Conservation (phyloP, 2,888 invertebrate species). For the Aphidoletes aphidimyza region DNA sequence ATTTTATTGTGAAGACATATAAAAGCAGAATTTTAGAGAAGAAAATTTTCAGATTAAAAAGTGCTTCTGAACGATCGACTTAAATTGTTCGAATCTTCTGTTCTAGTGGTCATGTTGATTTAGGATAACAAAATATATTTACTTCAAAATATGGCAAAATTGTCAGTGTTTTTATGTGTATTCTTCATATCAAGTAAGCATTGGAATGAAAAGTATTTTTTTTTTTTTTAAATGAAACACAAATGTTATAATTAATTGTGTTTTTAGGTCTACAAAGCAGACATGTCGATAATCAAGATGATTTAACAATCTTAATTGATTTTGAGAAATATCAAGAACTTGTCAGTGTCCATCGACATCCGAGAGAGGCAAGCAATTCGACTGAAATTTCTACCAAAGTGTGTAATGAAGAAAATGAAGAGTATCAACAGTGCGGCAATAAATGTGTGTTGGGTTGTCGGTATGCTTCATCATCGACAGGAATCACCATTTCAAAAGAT, state of each 20-base stretch:
- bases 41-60: not conserved
- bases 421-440: conserved; percentile 3
- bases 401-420: not conserved
- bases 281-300: not conserved
- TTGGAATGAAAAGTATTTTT: not conserved
- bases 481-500: not conserved
- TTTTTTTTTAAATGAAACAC: not conserved
- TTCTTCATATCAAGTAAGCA: not conserved
- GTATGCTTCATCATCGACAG: not conserved
- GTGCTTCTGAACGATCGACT: not conserved
- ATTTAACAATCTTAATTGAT: not conserved
- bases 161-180: not conserved
- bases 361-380: not conserved
- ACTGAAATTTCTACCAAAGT: not conserved
- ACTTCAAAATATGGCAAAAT: not conserved
- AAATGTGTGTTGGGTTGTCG: conserved; percentile 33
- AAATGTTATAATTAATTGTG: no score
- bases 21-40: not conserved
- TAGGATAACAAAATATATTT: no score
- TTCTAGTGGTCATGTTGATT: no score
- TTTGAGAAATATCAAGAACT: not conserved
- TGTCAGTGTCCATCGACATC: not conserved
- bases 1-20: not conserved
- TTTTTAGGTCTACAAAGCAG: not conserved
- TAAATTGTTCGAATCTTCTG: no score